Evolutionary conservation across 1,140 invertebrate genomes (phyloP).

Genomic region (Drepana arcuata): DNA sequence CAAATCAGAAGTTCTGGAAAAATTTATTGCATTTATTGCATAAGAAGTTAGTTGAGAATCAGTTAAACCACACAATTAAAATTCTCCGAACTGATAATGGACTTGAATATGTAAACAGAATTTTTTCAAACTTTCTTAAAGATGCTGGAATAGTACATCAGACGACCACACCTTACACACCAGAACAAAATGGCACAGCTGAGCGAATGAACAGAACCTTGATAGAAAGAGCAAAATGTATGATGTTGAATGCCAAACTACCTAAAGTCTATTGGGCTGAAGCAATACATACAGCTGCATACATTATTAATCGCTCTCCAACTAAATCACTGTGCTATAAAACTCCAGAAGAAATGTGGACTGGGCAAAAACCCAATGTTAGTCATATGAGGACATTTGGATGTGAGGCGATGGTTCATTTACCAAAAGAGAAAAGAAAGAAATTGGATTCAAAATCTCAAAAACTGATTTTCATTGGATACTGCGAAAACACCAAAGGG

Average conservation of each 20-base stretch:
- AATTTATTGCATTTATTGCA: neutral
- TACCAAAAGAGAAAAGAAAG: constrained; percentile 24
- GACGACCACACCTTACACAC: constrained; percentile 32
- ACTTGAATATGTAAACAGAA: constrained; percentile 36
- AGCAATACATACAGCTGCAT: constrained; percentile 16
- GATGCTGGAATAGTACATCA: constrained; percentile 34
- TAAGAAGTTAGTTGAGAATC: constrained; percentile 26
- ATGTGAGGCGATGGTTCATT: constrained; percentile 21
- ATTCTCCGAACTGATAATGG: constrained; percentile 51
- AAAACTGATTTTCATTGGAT: constrained; percentile 21
- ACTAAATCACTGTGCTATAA: constrained; percentile 9
- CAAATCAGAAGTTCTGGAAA: constrained; percentile 21
- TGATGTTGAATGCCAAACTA: constrained; percentile 25
- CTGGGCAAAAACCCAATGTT: constrained; percentile 22
- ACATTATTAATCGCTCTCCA: constrained; percentile 17
- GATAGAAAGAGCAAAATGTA: constrained; percentile 31
- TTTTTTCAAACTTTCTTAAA: constrained; percentile 35
- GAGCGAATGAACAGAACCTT: constrained; percentile 41
- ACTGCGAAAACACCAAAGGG: constrained; percentile 18
- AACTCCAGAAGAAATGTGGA: constrained; percentile 31
- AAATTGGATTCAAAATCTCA: constrained; percentile 6
- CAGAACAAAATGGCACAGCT: constrained; percentile 52
- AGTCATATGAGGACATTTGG: constrained; percentile 30
- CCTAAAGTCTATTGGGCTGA: constrained; percentile 22
- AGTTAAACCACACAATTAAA: constrained; percentile 26